phyloP scores from a whole-genome alignment of 1,140 invertebrate genomes.

The Drosophila triauraria region DNA sequence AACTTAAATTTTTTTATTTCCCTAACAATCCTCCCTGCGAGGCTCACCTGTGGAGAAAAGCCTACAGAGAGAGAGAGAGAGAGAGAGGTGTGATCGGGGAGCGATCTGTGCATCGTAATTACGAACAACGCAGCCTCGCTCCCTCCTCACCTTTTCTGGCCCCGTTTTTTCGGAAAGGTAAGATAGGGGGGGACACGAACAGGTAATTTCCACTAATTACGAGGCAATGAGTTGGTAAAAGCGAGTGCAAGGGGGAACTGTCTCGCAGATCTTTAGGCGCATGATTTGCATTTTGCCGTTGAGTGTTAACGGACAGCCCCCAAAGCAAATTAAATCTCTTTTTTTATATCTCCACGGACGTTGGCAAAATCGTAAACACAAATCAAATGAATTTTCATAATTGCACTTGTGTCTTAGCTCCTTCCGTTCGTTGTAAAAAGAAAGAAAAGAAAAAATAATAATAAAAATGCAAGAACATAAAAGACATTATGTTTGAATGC shows the following conservation, averaged over 20 bases:
- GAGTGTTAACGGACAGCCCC: conserved; percentile 49
- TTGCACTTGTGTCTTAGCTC: conserved; percentile 68
- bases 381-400: conserved; percentile 82
- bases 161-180: conserved; percentile 46
- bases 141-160: background rate
- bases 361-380: conserved; percentile 72
- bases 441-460: background rate
- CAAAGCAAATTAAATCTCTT: conserved; percentile 59
- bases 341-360: conserved; percentile 36
- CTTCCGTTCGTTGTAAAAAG: conserved; percentile 39
- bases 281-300: conserved; percentile 68
- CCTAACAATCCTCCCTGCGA: background rate
- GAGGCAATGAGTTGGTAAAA: conserved; percentile 80
- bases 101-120: conserved; percentile 55
- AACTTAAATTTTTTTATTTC: background rate
- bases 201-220: conserved; percentile 83
- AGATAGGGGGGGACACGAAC: conserved; percentile 32
- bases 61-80: conserved; percentile 21
- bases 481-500: conserved; percentile 46
- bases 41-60: background rate
- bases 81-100: conserved; percentile 39
- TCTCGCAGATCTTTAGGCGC: conserved; percentile 59
- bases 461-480: conserved; percentile 38
- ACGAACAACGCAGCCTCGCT: conserved; percentile 45
- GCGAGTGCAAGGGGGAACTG: conserved; percentile 40